phyloP scores from a whole-genome alignment of 2,797 vertebrate species.

The Eulemur albifrons region DNA sequence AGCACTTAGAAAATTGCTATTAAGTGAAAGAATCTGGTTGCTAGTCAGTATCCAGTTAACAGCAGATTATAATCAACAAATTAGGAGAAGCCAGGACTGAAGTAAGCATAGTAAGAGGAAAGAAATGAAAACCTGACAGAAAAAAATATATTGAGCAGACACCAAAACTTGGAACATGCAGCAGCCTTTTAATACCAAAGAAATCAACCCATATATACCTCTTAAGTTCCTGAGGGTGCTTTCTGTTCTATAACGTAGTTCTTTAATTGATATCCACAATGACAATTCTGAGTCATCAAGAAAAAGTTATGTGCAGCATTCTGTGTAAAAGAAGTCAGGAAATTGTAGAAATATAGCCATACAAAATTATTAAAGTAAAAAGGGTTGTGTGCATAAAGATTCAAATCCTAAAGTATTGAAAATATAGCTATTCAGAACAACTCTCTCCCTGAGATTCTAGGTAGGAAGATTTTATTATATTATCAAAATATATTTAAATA shows the following conservation, averaged over 20 bases:
- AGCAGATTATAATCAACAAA: constrained; percentile 32
- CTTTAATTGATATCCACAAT: background rate
- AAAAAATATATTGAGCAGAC: background rate
- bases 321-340: constrained; percentile 31
- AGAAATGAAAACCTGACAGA: constrained; percentile 36
- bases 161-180: background rate
- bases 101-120: background rate
- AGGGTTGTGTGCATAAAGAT: background rate
- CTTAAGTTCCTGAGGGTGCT: background rate
- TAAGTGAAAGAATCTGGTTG: constrained; percentile 8
- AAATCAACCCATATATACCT: background rate
- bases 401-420: constrained; percentile 8
- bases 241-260: background rate
- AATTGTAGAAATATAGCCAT: constrained; percentile 11
- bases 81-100: background rate
- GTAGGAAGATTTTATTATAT: background rate
- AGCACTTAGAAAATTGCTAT: background rate
- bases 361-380: constrained; percentile 29
- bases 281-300: constrained; percentile 28
- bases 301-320: background rate
- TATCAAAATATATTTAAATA: constrained; percentile 32
- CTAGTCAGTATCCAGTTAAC: background rate
- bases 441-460: constrained; percentile 12
- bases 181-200: background rate
- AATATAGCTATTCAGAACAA: constrained; percentile 25